Base-by-base conservation (phyloP, 2,113 vertebrate species). In the Hippoglossus stenolepis region DNA sequence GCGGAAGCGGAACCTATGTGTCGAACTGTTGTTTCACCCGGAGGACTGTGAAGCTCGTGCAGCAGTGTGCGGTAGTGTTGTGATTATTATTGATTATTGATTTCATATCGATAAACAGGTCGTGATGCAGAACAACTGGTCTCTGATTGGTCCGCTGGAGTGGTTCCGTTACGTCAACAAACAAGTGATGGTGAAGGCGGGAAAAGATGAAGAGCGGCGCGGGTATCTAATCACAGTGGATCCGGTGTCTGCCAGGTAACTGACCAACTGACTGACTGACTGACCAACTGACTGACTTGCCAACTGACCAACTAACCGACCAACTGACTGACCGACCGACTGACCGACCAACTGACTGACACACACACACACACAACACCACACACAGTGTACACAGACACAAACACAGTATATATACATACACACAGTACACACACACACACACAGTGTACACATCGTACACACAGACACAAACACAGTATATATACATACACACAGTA, bases 191-290 rank as follows among this genome's bases (percentile, higher is more conserved):
- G 95, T 99, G 53, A 90, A 75, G 67, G 93, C 90, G 40, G 83
- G 95, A 95, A 82, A 94, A 94, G 83, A 91, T 84, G 89, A 93
- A 86, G 11, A 95, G 54, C 95, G 93, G 26, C 88, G 92, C 80
- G 97, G 97, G 63, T 97, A 96, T 95, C 87, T 98, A 75, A 87
- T 96, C 73, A 98, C 97, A 1, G 94, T 97, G 66, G 97, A 99
- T 84, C 97, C 97, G 5, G 94, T 99, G 45, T 96, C 97, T 79
- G 95, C 96, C 80, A 98, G 93, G 97, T 97, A 91, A 23, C 62
- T 5, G 15, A 18, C 47, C 47, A 23, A 31, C 28, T 31, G 1
- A 31, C 28, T 2, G 2, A 23, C 23, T 2, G 2, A 23, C 23
- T 23, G 2, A 23, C 23, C 23, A 23, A 23, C 23, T 23, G 23